Conservation (phyloP, 2,888 invertebrate genomes). For the Hirtodrosophila confusa region DNA sequence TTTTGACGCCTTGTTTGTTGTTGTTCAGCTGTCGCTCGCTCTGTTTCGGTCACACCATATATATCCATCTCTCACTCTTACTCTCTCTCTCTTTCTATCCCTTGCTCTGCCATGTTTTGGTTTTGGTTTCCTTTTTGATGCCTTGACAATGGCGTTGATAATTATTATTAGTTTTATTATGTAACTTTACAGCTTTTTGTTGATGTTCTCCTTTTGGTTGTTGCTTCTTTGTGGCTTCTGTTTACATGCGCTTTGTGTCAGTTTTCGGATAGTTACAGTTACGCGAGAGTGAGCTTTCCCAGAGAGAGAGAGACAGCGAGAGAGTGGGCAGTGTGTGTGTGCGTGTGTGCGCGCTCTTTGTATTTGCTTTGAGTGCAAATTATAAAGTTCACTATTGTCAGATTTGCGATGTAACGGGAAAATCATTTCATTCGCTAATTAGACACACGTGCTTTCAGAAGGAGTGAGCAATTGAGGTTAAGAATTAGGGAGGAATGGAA, state of each 20-base stretch:
- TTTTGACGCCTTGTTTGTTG: slow-evolving; percentile 33
- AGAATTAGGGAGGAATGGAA: not conserved
- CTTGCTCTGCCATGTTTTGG: slow-evolving; percentile 27
- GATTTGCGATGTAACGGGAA: slow-evolving; percentile 36
- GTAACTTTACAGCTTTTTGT: slow-evolving; percentile 69
- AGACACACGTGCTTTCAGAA: slow-evolving; percentile 23
- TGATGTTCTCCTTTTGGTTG: slow-evolving; percentile 7
- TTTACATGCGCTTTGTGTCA: slow-evolving; percentile 62
- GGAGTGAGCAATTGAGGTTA: not conserved
- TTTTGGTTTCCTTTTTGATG: slow-evolving; percentile 47
- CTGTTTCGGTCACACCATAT: too few relatives aligned
- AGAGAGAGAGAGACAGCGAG: not conserved
- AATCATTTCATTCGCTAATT: slow-evolving; percentile 61
- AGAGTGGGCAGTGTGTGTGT: not conserved
- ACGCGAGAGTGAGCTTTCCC: slow-evolving; percentile 17
- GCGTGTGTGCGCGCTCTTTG: slow-evolving; percentile 6
- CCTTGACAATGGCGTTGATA: slow-evolving; percentile 78
- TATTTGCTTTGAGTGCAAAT: slow-evolving; percentile 43
- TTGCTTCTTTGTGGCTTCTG: slow-evolving; percentile 44
- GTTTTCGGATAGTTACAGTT: slow-evolving; percentile 51
- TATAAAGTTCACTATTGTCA: slow-evolving; percentile 54
- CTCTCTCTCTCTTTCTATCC: not conserved
- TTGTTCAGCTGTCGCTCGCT: not conserved
- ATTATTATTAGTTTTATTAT: slow-evolving; percentile 81
- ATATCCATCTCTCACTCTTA: not conserved